Percentiles rank a stretch among this genome's conserved stretches.
Evolutionary conservation across 1,140 invertebrate species (phyloP).

Genomic region (Leptopilina boulardi): DNA sequence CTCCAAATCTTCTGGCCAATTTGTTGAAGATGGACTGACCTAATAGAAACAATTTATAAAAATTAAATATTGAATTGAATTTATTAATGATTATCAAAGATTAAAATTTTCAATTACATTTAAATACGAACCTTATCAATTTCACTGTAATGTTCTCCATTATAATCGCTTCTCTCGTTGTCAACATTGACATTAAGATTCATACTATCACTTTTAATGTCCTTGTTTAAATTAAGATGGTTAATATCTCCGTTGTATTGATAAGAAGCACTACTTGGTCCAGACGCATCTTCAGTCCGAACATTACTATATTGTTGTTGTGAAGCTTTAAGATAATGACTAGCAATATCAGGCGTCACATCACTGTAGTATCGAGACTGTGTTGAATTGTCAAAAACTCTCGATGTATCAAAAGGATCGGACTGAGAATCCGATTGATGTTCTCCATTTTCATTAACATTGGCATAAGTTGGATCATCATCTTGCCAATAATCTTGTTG

Average conservation of each 20-base stretch:
- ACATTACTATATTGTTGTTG: slow-evolving; percentile 66
- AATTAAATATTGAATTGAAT: background rate
- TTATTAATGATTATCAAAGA: background rate
- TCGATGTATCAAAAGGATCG: slow-evolving; percentile 81
- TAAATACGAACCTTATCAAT: slow-evolving; percentile 61
- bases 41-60: background rate
- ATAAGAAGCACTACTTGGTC: background rate
- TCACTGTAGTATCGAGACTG: slow-evolving; percentile 74
- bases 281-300: slow-evolving; percentile 44
- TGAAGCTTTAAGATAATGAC: slow-evolving; percentile 46
- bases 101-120: background rate
- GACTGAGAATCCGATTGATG: slow-evolving; percentile 40
- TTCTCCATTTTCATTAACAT: slow-evolving; percentile 62
- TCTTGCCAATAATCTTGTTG: slow-evolving; percentile 65
- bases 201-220: slow-evolving; percentile 53
- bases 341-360: slow-evolving; percentile 65
- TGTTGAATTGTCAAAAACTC: slow-evolving; percentile 66
- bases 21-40: slow-evolving; percentile 42
- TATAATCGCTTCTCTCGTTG: slow-evolving; percentile 45
- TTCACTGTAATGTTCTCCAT: slow-evolving; percentile 65
- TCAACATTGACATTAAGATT: slow-evolving; percentile 63
- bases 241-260: slow-evolving; percentile 16
- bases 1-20: slow-evolving; percentile 69
- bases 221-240: slow-evolving; percentile 55
- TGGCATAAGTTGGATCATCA: slow-evolving; percentile 68